Evolutionary conservation across 2,797 vertebrate species (phyloP), one percentile per base, ranked within the genome.

Genomic region (Parauchenoglanis punctatus): DNA sequence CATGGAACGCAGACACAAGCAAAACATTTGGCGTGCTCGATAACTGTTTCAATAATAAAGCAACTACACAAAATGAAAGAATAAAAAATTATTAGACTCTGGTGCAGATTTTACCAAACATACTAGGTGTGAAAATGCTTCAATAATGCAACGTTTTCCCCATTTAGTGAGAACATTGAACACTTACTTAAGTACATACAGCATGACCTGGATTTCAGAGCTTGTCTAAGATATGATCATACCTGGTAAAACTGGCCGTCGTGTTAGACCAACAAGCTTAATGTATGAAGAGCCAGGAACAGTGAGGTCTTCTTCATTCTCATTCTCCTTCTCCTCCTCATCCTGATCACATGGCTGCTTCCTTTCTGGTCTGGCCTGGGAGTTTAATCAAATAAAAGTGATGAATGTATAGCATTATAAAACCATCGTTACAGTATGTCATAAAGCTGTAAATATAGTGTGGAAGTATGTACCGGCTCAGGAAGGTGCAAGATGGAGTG

Each of bases 211-310:
- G 52, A 77, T 56, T 77, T 56, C 78, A 63, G 59, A 23, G 35
- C 35, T 46, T 44, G 54, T 4, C 1, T 76, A 28, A 12, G 7
- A 63, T 31, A 35, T 73, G 20, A 67, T 75, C 86, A 85, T 92
- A 99, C 98, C 97, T 96, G 96, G 95, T 76, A 98, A 94, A 89
- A 96, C 96, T 15, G 93, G 80, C 44, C 85, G 10, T 1, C 94
- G 86, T 0, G 95, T 97, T 82, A 97, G 93, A 80, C 89, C 90
- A 92, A 99, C 87, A 6, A 99, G 93, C 88, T 96, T 97, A 82
- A 99, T 92, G 87, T 99, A 99, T 0, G 97, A 98, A 52, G 92
- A 91, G 17, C 97, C 98, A 0, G 97, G 97, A 73, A 99, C 88
- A 13, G 94, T 96, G 4, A 97, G 93, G 92, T 98, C 96, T 40